Evolutionary conservation across 2,888 invertebrate genomes (phyloP), one percentile per base, ranked within the genome.

Genomic region (Archaeoteleia sp.): DNA sequence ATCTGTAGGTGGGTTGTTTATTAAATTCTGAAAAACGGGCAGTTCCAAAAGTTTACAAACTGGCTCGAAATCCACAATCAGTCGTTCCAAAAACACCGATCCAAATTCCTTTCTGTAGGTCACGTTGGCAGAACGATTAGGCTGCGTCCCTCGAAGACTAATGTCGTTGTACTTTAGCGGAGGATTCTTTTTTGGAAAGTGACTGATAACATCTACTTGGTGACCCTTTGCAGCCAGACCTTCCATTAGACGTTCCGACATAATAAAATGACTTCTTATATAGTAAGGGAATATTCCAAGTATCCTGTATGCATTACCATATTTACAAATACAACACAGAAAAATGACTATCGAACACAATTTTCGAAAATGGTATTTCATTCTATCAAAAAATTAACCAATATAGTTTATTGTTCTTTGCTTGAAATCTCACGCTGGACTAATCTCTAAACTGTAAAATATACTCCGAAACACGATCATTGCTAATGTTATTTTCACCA

Each of bases 261-360:
- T 86, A 69, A 85, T 82, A 13, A 79, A 86, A 53, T 88, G 87
- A 45, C 87, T 87, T 58, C 79, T 86, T 7, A 85, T 86, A 6
- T 86, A 85, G 61, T 86, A 84, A 0, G 85, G 80, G 55, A 86
- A 87, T 0, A 86, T 70, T 0, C 85, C 87, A n/a, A 88, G 74
- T 53, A 88, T 87, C 43, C 82, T 82, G 0, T 86, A 81, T 3
- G 61, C 67, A n/a, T 84, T 81, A 32, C 82, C 82, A 10, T 0
- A 6, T n/a, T 30, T 14, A 35, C 15, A 25, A n/a, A 14, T 5
- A 6, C 25, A 12, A 5, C 5, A 10, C 14, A 34, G 6, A 1
- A 23, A 1, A 23, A 48, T 9, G 9, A 14, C 15, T 9, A 6
- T n/a, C 4, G 25, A 1, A 2, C 29, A 29, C 1, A 29, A 8